Evolutionary conservation across 2,888 invertebrate species (phyloP).

Genomic region (Elegia similella): DNA sequence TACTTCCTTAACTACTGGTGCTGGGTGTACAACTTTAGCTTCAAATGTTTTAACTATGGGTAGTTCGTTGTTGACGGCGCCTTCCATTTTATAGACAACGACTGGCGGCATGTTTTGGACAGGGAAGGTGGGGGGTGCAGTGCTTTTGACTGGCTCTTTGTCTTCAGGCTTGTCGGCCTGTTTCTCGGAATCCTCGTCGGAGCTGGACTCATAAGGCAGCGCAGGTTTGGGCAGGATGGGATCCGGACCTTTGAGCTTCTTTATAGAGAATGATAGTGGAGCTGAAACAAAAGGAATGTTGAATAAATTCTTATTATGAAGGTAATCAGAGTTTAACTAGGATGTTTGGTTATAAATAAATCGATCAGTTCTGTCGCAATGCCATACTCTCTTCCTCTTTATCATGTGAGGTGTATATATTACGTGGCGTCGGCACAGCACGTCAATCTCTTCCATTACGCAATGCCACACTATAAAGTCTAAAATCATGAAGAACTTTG

Average conservation of each 20-base stretch:
- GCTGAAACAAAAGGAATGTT: conserved; percentile 58
- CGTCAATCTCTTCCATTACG: too few relatives aligned
- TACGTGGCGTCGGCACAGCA: too few relatives aligned
- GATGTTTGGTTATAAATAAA: too few relatives aligned
- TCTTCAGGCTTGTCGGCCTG: conserved; percentile 37
- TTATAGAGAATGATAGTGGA: conserved; percentile 92
- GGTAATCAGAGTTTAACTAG: too few relatives aligned
- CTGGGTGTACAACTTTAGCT: conserved; percentile 24
- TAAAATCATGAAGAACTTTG: too few relatives aligned
- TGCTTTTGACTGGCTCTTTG: conserved; percentile 31
- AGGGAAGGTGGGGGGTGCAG: conserved; percentile 31
- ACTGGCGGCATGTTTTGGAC: conserved; percentile 48
- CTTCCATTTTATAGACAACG: conserved; percentile 64
- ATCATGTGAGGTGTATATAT: too few relatives aligned
- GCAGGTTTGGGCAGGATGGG: conserved; percentile 86
- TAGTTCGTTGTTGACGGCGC: conserved; percentile 40
- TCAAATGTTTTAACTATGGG: conserved; percentile 40
- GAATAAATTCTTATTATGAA: neutral
- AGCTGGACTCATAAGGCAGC: conserved; percentile 88
- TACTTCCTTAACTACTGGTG: conserved; percentile 31
- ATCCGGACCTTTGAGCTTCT: conserved; percentile 89
- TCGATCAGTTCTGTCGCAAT: too few relatives aligned
- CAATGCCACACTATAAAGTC: too few relatives aligned
- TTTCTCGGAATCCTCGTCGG: conserved; percentile 82
- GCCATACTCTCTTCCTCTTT: too few relatives aligned